Base-by-base conservation (phyloP, 2,888 invertebrate species). In the Molorchus minor region DNA sequence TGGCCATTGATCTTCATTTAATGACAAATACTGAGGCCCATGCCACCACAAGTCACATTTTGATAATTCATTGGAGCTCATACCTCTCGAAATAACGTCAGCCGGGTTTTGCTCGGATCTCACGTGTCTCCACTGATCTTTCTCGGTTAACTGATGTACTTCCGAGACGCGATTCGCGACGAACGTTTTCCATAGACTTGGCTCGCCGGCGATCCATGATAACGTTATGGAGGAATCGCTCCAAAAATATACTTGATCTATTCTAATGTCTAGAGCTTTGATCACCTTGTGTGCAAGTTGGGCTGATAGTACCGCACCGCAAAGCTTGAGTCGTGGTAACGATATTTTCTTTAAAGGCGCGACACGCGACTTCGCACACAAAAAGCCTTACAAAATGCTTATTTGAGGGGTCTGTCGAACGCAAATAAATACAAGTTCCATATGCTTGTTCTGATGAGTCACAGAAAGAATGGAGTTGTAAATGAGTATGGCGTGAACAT, bases 51-150 rank as follows among this genome's bases (percentile, higher is more conserved):
- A n/a, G n/a, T n/a, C n/a, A n/a, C n/a, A n/a, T n/a, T n/a, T n/a
- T n/a, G n/a, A n/a, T n/a, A n/a, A n/a, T n/a, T n/a, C n/a, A n/a
- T n/a, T n/a, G n/a, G n/a, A n/a, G n/a, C n/a, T n/a, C n/a, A n/a
- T n/a, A n/a, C n/a, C n/a, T n/a, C n/a, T n/a, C n/a, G n/a, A n/a
- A n/a, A n/a, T n/a, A n/a, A n/a, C n/a, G n/a, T n/a, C n/a, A n/a
- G n/a, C n/a, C n/a, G n/a, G n/a, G n/a, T n/a, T n/a, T n/a, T n/a
- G n/a, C n/a, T n/a, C n/a, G n/a, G n/a, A n/a, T n/a, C n/a, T n/a
- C n/a, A 76, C 70, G 46, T 76, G 70, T 33, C 47, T 45, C 75
- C 75, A 77, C 16, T 45, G 52, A 3, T 43, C 38, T 4, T 47
- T 17, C 5, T 69, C 62, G 12, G 69, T 61, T 8, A 59, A 25